These are phyloP conservation scores for Nicator chloris DNA, from an alignment of 2,113 vertebrate species.

Conservation along the genomic window DNA sequence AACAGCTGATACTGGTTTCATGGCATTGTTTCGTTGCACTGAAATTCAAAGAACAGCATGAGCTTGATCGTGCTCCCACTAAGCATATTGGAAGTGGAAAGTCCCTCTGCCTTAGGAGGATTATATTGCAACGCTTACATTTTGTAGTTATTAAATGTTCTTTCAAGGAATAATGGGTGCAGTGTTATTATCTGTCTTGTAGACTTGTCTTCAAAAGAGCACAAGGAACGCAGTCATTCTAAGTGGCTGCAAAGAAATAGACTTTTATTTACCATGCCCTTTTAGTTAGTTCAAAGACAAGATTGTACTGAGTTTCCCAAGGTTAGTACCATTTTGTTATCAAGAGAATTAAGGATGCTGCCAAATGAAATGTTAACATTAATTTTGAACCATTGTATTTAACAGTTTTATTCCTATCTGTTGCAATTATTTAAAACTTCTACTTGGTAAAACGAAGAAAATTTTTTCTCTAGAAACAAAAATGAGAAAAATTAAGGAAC, in stretches of 20 bases:
- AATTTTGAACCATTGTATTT: neutral
- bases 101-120: neutral
- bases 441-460: neutral
- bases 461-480: neutral
- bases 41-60: neutral
- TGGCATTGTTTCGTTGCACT: neutral
- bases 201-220: neutral
- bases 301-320: neutral
- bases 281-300: neutral
- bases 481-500: neutral
- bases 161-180: neutral
- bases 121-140: neutral
- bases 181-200: neutral
- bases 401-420: neutral
- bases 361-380: neutral
- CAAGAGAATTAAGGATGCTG: neutral
- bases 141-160: neutral
- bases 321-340: neutral
- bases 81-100: conserved; percentile 8
- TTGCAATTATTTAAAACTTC: neutral
- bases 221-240: neutral
- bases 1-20: neutral
- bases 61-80: neutral
- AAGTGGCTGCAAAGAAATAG: neutral
- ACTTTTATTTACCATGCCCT: neutral